These are phyloP conservation scores for Muscicapa comitata DNA, from an alignment of 2,797 vertebrate species.

Conservation along the genomic window DNA sequence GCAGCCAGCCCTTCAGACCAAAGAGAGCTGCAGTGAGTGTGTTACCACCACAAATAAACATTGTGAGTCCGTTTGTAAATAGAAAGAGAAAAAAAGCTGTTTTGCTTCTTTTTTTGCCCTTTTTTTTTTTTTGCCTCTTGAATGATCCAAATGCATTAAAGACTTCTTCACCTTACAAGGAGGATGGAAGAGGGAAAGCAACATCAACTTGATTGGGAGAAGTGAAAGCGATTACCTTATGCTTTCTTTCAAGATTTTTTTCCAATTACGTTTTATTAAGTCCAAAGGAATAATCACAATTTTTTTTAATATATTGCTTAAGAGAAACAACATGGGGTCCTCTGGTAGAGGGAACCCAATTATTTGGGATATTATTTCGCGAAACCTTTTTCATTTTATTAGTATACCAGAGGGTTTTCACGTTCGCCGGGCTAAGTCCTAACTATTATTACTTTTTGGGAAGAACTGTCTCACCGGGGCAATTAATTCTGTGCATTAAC, in stretches of 20 bases:
- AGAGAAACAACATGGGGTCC: constrained; percentile 75
- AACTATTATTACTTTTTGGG: constrained; percentile 76
- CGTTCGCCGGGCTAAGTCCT: constrained; percentile 66
- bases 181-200: constrained; percentile 29
- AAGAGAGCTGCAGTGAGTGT: background rate
- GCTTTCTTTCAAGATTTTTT: constrained; percentile 59
- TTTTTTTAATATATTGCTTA: constrained; percentile 63
- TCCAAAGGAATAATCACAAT: constrained; percentile 73
- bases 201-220: constrained; percentile 37
- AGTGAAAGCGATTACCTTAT: background rate
- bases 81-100: background rate
- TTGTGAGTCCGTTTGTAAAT: constrained; percentile 30
- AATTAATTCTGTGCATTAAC: constrained; percentile 77
- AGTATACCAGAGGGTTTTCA: constrained; percentile 75
- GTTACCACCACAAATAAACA: constrained; percentile 50
- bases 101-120: rapidly evolving
- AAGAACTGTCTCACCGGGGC: constrained; percentile 71
- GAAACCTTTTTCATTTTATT: constrained; percentile 75
- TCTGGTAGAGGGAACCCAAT: constrained; percentile 70
- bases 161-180: constrained; percentile 64
- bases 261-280: constrained; percentile 75
- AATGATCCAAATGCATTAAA: constrained; percentile 33
- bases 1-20: background rate
- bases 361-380: constrained; percentile 76
- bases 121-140: background rate